These are phyloP conservation scores for Strigops habroptila DNA, from an alignment of 2,113 vertebrate species.

Conservation along the genomic window DNA sequence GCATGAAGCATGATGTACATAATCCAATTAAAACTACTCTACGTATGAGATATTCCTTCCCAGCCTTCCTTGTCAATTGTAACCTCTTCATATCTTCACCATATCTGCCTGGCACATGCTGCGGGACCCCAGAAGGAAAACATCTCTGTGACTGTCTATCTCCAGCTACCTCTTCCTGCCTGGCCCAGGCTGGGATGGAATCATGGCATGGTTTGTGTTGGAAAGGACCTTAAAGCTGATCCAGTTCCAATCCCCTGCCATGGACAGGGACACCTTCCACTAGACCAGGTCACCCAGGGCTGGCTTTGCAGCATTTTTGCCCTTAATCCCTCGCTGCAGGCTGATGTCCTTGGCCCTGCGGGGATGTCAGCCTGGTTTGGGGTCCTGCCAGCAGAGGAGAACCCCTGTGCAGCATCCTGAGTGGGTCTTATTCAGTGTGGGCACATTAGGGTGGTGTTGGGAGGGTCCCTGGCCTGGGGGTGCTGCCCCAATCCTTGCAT, in stretches of 20 bases:
- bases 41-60: background rate
- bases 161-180: accelerated
- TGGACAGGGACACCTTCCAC: background rate
- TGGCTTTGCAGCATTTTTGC: background rate
- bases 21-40: slow-evolving; percentile 44
- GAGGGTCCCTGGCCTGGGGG: background rate
- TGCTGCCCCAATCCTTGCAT: accelerated
- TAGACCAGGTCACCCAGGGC: accelerated
- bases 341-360: accelerated
- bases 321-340: background rate
- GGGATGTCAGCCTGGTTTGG: accelerated
- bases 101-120: background rate
- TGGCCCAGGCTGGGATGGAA: background rate
- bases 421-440: too few species aligned
- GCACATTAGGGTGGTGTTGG: accelerated
- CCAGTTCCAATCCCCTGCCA: background rate
- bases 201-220: background rate
- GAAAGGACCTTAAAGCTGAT: background rate
- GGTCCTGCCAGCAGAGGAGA: background rate
- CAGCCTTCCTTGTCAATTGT: background rate
- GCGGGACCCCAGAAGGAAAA: background rate
- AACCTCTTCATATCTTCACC: background rate
- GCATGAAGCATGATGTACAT: slow-evolving; percentile 20
- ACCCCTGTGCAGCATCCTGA: background rate
- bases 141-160: accelerated